Base-by-base conservation (phyloP, 2,888 invertebrate genomes). In the Epistrophella euchroma region DNA sequence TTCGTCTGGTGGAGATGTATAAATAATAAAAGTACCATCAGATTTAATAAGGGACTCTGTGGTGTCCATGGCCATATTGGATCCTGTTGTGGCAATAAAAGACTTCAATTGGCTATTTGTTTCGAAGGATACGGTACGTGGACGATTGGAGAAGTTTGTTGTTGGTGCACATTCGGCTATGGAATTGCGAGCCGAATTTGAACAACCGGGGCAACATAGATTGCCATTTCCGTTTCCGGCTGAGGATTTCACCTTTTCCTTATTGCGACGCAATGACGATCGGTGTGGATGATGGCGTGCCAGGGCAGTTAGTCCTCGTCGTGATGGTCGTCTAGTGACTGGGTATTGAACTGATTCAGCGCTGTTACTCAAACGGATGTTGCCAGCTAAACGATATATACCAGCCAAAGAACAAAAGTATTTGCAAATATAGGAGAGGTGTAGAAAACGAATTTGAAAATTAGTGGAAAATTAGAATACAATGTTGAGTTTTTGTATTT, bases 271-370 rank as follows among this genome's bases (percentile, higher is more conserved):
- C 89, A 94, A 93, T 66, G 94, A 93, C 10, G 94, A 93, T 73
- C 94, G 93, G 88, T 94, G 92, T 37, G 93, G 92, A 90, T 94
- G 93, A 86, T 93, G 93, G 6, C 92, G 91, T 56, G 92, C 91
- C 87, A 91, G 89, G 77, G 91, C 91, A 79, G 94, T 91, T 89
- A 93, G 93, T 82, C 94, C 93, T 75, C 95, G 94, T 74, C 94
- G 91, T 89, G 94, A 93, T 78, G 94, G 93, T 88, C 94, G 92
- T 90, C 94, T 94, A 73, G 93, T 93, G 75, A 93, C 92, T 88
- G 94, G 91, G 90, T 94, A 94, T 89, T 94, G 94, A 87, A 94
- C 93, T 62, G 94, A 95, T 91, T 95, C 95, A 68, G 94, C 94
- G 90, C 95, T 95, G 74, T 94, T 93, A 88, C 94, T 94, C 89